phyloP scores from a whole-genome alignment of 2,888 invertebrate genomes.

The Noctua janthina region DNA sequence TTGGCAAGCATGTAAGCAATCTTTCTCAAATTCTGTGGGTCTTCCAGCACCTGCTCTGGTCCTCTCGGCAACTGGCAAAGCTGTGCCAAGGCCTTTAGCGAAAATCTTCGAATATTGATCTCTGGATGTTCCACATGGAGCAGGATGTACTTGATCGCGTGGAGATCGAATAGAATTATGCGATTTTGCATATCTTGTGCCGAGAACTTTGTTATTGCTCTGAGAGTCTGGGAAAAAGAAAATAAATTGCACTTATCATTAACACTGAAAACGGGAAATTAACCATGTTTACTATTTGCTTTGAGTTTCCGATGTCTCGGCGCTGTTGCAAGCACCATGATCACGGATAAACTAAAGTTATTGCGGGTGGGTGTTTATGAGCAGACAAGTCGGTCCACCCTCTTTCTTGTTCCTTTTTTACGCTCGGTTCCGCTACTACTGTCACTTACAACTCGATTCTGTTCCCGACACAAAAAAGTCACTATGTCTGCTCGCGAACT shows the following conservation, averaged over 20 bases:
- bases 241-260: not conserved
- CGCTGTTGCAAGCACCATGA: too few relatives aligned
- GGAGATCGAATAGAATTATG: slow-evolving; percentile 76
- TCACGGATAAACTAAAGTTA: too few relatives aligned
- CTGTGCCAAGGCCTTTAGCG: slow-evolving; percentile 88
- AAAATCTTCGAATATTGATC: slow-evolving; percentile 86
- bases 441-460: too few relatives aligned
- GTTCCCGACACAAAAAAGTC: too few relatives aligned
- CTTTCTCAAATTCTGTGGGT: slow-evolving; percentile 81
- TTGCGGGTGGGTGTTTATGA: too few relatives aligned
- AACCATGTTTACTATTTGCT: too few relatives aligned
- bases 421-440: too few relatives aligned
- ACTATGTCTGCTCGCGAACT: too few relatives aligned
- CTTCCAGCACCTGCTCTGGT: slow-evolving; percentile 83
- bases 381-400: too few relatives aligned
- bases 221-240: slow-evolving; percentile 77
- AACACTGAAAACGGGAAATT: too few relatives aligned
- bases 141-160: slow-evolving; percentile 81
- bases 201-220: slow-evolving; percentile 86
- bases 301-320: too few relatives aligned
- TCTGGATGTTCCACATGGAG: slow-evolving; percentile 83
- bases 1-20: slow-evolving; percentile 83
- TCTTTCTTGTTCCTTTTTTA: too few relatives aligned
- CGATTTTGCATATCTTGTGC: slow-evolving; percentile 85
- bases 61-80: slow-evolving; percentile 86